Base-by-base conservation (phyloP, 2,888 invertebrate genomes). In the Trissolcus brochymenae region DNA sequence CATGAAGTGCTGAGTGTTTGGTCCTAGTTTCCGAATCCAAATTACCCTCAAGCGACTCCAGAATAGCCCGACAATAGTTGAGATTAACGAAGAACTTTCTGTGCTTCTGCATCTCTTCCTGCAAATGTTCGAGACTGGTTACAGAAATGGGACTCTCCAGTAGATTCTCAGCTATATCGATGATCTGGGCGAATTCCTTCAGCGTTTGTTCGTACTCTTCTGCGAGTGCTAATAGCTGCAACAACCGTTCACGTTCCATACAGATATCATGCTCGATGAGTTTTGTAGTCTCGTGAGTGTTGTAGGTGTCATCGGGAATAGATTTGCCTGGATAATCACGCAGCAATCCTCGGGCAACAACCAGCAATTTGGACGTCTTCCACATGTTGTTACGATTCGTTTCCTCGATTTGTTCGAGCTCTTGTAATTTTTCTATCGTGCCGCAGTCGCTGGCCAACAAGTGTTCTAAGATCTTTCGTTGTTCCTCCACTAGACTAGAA, bases 161-260 rank as follows among this genome's bases (percentile, higher is more conserved):
- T 43, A 96, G 89, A 50, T 94, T 94, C 87, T 96, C 95, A 0
- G 96, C 96, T 6, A 96, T 92, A 61, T 95, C 94, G 2, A 95
- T 95, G 35, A 96, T 96, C 86, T 96, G 95, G 9, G 93, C 93
- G 82, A 96, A 96, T 87, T 97, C 96, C 85, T 94, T 94, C 9
- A 97, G 90, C 0, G 96, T 96, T 88, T 96, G 95, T 84, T 95
- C 95, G 85, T 97, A 97, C 86, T 97, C 96, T 83, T 96, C 95
- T 1, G 94, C 94, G 61, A 96, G 89, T 0, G 94, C 92, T 25
- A 94, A 91, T 17, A 95, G 87, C 86, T 96, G 95, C 4, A 95
- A 88, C 0, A 95, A 90, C 60, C 94, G 93, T 77, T 96, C 95
- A 75, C 95, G 91, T 89, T 96, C 95, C 6, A 91, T 90, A 35